Evolutionary conservation across 2,797 vertebrate species (phyloP).

Genomic region (Acanthurus leucopareius): DNA sequence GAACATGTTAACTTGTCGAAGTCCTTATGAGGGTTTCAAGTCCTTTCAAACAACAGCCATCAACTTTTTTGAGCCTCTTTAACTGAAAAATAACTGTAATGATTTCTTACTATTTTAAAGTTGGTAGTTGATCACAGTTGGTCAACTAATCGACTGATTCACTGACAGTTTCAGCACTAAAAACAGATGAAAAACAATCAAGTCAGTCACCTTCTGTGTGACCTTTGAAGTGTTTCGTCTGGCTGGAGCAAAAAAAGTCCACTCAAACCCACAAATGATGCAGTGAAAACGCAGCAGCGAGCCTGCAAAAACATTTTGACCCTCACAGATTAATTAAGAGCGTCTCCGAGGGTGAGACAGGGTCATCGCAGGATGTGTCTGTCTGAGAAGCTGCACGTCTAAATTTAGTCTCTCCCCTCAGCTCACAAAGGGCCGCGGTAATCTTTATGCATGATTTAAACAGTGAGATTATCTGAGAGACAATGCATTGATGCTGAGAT

Average conservation of each 20-base stretch:
- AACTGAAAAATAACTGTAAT: neutral
- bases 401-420: conserved; percentile 66
- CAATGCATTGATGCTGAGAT: conserved; percentile 59
- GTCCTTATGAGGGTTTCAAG: neutral
- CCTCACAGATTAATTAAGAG: conserved; percentile 32
- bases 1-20: neutral
- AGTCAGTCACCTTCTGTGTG: neutral
- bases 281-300: neutral
- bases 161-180: neutral
- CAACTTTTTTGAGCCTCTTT: neutral
- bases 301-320: neutral
- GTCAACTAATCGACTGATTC: neutral
- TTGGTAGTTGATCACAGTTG: neutral
- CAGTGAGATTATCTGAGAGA: conserved; percentile 76
- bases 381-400: conserved; percentile 50
- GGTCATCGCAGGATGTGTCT: conserved; percentile 53
- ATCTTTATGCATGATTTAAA: conserved; percentile 74
- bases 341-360: conserved; percentile 3
- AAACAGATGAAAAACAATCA: neutral
- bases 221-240: neutral
- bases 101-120: neutral
- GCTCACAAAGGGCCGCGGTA: conserved; percentile 59
- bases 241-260: neutral
- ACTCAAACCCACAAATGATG: neutral
- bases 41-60: neutral